Percentiles rank a stretch among this genome's conserved stretches.
Conservation (phyloP, 2,113 vertebrate genomes). For the Chlamydotis undulata region DNA sequence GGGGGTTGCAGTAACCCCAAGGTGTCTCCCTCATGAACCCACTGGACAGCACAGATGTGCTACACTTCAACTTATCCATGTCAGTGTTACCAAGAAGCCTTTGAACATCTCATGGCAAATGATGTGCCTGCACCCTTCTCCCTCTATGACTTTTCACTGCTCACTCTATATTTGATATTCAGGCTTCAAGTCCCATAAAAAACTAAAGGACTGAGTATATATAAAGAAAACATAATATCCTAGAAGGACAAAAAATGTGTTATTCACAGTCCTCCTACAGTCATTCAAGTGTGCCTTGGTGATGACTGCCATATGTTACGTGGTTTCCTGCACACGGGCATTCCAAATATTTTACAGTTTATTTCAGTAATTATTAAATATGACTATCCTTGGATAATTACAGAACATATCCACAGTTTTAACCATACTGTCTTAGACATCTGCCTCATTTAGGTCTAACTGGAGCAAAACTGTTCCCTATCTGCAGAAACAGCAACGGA, state of each 20-base stretch:
- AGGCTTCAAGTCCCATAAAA: neutral
- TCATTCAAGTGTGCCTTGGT: neutral
- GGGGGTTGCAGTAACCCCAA: neutral
- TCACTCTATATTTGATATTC: neutral
- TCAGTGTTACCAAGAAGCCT: neutral
- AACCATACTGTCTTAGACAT: neutral
- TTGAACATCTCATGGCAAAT: neutral
- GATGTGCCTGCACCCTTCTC: neutral
- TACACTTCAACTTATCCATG: neutral
- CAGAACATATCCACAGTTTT: neutral
- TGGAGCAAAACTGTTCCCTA: neutral
- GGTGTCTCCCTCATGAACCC: neutral
- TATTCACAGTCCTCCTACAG: conserved; percentile 42
- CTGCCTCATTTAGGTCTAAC: neutral
- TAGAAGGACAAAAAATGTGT: conserved; percentile 7
- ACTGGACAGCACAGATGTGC: neutral
- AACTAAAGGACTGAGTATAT: neutral
- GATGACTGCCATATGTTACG: conserved; percentile 46
- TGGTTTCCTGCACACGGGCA: neutral
- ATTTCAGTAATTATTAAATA: conserved; percentile 30
- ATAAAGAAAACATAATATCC: neutral
- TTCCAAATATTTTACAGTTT: conserved; percentile 43
- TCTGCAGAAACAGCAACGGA: neutral
- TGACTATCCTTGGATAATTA: conserved; percentile 10
- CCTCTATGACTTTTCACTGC: neutral